Percentiles rank a stretch among this genome's conserved stretches.
These are phyloP conservation scores for Sapayoa aenigma DNA, from an alignment of 2,113 vertebrate species.

Conservation along the genomic window DNA sequence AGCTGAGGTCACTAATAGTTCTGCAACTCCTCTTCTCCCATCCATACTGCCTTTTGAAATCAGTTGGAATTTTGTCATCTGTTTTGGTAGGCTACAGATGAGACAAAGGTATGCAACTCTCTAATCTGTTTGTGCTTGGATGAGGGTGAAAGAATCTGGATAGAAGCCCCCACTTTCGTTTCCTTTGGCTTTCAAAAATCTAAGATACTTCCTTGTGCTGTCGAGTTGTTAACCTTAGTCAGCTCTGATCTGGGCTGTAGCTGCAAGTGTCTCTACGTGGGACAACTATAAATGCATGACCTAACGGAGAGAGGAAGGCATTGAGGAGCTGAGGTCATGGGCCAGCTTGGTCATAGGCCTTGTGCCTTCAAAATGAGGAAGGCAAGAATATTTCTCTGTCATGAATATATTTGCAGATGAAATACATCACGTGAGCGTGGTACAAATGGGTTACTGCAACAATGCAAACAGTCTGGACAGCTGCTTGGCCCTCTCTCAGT, in stretches of 20 bases:
- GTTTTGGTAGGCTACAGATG: not conserved
- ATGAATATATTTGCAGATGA: not conserved
- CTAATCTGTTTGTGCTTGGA: not conserved
- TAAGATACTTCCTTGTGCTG: not conserved
- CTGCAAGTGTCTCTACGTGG: not conserved
- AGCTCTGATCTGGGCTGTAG: not conserved
- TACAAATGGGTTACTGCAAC: not conserved
- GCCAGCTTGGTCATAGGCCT: not conserved
- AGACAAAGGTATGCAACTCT: not conserved
- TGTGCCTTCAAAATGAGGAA: not conserved
- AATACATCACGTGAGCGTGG: not conserved
- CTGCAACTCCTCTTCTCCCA: not conserved
- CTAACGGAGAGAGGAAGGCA: not conserved
- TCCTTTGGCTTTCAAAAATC: not conserved
- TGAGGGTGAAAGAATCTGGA: not conserved
- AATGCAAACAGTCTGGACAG: not conserved
- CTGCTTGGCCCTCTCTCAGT: not conserved
- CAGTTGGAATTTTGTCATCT: not conserved
- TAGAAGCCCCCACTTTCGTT: not conserved
- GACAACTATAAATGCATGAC: not conserved
- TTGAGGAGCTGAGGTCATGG: not conserved
- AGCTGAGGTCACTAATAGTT: not conserved
- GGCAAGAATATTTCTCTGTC: not conserved
- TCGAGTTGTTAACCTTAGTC: not conserved
- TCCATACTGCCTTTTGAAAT: not conserved